Conservation (phyloP, 2,113 vertebrate species). For the Petrocephalus zakoni region DNA sequence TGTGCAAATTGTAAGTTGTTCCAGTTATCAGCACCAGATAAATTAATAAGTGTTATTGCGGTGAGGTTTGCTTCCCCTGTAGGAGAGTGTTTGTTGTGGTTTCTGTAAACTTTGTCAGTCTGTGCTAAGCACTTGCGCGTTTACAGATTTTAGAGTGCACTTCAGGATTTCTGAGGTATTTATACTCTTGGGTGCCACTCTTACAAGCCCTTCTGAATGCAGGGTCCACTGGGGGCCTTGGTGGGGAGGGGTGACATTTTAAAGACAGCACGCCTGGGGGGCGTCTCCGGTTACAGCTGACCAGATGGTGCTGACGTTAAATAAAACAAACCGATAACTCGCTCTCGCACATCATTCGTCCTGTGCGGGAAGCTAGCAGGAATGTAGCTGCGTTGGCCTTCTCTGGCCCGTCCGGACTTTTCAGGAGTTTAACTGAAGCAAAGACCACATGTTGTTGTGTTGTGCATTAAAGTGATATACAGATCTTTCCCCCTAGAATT, state of each 20-base stretch:
- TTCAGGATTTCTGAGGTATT: background rate
- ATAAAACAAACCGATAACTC: background rate
- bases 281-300: background rate
- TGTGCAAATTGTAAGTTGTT: too few species aligned
- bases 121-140: background rate
- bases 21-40: too few species aligned
- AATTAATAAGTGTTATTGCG: too few species aligned
- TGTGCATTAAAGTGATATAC: background rate
- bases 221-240: background rate
- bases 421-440: background rate
- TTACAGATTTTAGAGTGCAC: background rate
- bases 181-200: background rate
- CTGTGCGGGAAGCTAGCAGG: background rate
- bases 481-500: conserved; percentile 54
- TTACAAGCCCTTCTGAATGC: background rate
- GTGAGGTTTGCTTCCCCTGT: background rate
- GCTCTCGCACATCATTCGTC: background rate
- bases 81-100: background rate
- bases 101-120: background rate
- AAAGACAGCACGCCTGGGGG: background rate
- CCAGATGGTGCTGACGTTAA: conserved; percentile 16
- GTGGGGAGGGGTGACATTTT: conserved; percentile 45
- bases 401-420: background rate
- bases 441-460: background rate
- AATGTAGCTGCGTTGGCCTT: background rate